phyloP scores from a whole-genome alignment of 2,113 vertebrate species.

The Pelecanus crispus region DNA sequence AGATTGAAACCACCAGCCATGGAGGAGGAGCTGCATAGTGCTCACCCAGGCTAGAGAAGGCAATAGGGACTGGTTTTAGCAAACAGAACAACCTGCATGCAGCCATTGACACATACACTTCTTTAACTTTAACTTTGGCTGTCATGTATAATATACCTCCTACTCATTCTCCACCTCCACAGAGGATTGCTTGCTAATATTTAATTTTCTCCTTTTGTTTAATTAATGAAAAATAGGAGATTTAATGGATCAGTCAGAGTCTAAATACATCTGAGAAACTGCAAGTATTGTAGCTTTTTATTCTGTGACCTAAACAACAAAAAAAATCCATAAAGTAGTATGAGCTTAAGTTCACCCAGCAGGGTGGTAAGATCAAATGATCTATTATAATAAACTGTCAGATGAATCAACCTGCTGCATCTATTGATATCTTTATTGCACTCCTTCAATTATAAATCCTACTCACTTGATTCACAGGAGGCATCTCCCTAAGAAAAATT shows the following conservation, averaged over 20 bases:
- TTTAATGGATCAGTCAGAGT: not conserved
- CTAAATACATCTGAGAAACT: not conserved
- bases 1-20: not conserved
- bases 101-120: not conserved
- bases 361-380: slow-evolving; percentile 29
- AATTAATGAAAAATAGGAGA: slow-evolving; percentile 3
- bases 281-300: not conserved
- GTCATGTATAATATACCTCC: not conserved
- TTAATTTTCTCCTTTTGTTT: slow-evolving; percentile 27
- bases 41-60: not conserved
- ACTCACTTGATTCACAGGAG: slow-evolving; percentile 14
- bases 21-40: not conserved
- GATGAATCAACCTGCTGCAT: slow-evolving; percentile 43
- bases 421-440: slow-evolving; percentile 41
- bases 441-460: slow-evolving; percentile 35
- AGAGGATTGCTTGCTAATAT: slow-evolving; percentile 15
- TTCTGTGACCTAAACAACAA: slow-evolving; percentile 5
- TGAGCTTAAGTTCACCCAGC: slow-evolving; percentile 8
- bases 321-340: not conserved
- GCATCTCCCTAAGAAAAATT: not conserved
- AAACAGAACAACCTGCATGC: not conserved
- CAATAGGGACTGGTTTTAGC: not conserved
- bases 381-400: slow-evolving; percentile 38
- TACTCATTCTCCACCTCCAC: not conserved
- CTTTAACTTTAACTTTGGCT: not conserved